Conservation (phyloP, 2,113 vertebrate species). For the Vimba vimba region DNA sequence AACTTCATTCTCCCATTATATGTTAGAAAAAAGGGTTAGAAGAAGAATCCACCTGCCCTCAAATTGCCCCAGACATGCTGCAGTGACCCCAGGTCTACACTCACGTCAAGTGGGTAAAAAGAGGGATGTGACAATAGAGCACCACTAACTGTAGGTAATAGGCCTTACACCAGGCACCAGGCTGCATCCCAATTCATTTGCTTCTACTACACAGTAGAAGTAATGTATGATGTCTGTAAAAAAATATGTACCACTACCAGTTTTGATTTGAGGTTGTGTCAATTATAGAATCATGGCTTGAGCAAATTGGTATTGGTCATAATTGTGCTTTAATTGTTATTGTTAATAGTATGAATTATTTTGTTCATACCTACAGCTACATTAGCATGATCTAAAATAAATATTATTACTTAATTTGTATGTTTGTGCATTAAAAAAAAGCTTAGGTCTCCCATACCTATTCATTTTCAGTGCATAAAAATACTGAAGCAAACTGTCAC, state of each 20-base stretch:
- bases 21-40: not conserved
- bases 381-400: not conserved
- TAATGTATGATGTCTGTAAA: not conserved
- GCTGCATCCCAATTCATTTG: too few relatives aligned
- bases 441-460: not conserved
- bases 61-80: conserved; percentile 19
- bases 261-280: not conserved
- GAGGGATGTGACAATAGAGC: not conserved
- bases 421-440: not conserved
- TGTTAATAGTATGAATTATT: not conserved
- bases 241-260: not conserved
- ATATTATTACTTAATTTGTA: not conserved
- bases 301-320: not conserved
- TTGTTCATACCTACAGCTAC: not conserved
- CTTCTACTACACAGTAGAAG: not conserved
- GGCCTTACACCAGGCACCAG: not conserved
- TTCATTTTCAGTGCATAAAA: not conserved
- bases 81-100: not conserved
- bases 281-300: too few relatives aligned
- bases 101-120: not conserved
- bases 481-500: not conserved
- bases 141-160: not conserved
- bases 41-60: conserved; percentile 5
- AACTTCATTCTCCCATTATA: conserved; percentile 1
- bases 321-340: not conserved